Base-by-base conservation (phyloP, 2,113 vertebrate genomes). In the Mustela lutreola region DNA sequence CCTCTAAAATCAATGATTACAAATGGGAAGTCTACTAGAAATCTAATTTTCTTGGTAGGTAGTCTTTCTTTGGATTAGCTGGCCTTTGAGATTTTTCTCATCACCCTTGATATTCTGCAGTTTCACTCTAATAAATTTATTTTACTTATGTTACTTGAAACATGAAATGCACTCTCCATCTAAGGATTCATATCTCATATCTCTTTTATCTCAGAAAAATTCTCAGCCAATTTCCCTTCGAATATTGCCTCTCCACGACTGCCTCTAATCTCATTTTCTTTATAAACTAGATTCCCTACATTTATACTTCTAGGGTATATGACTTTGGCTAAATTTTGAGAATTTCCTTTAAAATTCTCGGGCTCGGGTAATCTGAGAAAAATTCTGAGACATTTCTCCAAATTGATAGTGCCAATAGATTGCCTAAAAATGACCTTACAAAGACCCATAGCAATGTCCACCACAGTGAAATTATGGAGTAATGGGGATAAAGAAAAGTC, bases 121-220 rank as follows among this genome's bases (percentile, higher is more conserved):
- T 81, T 73, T 91, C 4, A 22, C 42, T 91, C 71, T 73, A n/a
- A 84, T 96, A 2, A 45, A 88, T 78, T 90, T 78, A 95, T 79
- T 95, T 82, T 70, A 89, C 36, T 96, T 91, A 96, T 53, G 22
- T 84, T 89, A 65, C 39, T 82, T 89, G 58, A 93, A 93, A 86
- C 16, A 45, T 85, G 71, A 97, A 90, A 94, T 89, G 24, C 15
- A 62, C 78, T 97, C 92, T 97, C 58, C 42, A 92, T 31, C 6
- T 45, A 53, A 95, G 11, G 19, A 95, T 33, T 88, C 70, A 28
- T 26, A 36, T 70, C 33, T 70, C 8, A 21, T 33, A 2, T 84
- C 18, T 93, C 50, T 94, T 53, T 95, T 50, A 73, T 39, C 21
- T 91, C 18, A 42, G 81, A 65, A 92, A 82, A 89, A 60, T 91